Evolutionary conservation across 1,140 invertebrate genomes (phyloP).

Genomic region (Aphelinus atriplicis): DNA sequence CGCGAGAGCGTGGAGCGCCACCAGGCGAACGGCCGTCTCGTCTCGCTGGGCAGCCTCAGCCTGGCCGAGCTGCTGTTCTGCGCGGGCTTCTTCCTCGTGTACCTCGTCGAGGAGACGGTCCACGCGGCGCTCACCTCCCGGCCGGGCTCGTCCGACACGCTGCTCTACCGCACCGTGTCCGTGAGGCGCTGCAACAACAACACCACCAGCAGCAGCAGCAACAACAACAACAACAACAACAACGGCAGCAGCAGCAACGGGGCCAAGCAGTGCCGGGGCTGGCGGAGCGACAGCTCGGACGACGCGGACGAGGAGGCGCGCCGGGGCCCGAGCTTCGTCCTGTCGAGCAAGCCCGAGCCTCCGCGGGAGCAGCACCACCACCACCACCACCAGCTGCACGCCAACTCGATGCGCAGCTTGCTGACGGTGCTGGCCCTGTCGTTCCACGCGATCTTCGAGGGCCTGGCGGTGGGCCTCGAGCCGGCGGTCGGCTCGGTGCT

Average conservation of each 20-base stretch:
- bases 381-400: background rate
- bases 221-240: slow-evolving; percentile 37
- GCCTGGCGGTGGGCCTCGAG: slow-evolving; percentile 82
- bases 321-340: background rate
- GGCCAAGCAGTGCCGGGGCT: background rate
- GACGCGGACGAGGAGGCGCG: slow-evolving; percentile 40
- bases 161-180: slow-evolving; percentile 69
- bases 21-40: slow-evolving; percentile 58
- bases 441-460: slow-evolving; percentile 85
- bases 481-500: slow-evolving; percentile 71
- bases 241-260: slow-evolving; percentile 19
- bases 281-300: slow-evolving; percentile 2
- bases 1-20: slow-evolving; percentile 67
- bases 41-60: slow-evolving; percentile 61
- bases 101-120: slow-evolving; percentile 77
- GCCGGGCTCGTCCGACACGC: slow-evolving; percentile 63
- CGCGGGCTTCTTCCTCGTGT: slow-evolving; percentile 78
- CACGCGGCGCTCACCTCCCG: slow-evolving; percentile 69
- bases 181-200: slow-evolving; percentile 65
- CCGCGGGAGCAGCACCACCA: slow-evolving; percentile 5
- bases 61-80: slow-evolving; percentile 76
- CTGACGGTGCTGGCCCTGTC: slow-evolving; percentile 80
- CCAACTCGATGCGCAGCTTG: slow-evolving; percentile 69
- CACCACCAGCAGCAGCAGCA: slow-evolving; percentile 34
- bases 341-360: slow-evolving; percentile 13